These are phyloP conservation scores for Xenopus laevis DNA, from an alignment of 2,113 vertebrate species.

Conservation along the genomic window DNA sequence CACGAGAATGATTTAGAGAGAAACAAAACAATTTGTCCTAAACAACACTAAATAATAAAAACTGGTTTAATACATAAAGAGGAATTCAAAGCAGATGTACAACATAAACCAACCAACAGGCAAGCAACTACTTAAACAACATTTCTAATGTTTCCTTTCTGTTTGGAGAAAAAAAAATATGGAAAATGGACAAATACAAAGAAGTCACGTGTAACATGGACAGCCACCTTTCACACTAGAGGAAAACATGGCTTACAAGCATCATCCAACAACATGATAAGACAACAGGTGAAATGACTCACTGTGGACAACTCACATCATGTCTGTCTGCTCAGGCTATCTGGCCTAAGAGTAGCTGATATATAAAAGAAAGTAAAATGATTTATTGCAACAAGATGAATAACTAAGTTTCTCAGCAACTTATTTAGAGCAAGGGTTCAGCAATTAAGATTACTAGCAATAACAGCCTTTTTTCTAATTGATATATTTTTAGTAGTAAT, in stretches of 20 bases:
- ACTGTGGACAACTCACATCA: constrained; percentile 99
- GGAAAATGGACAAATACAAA: constrained; percentile 79
- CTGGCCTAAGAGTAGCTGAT: constrained; percentile 99
- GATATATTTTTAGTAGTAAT: constrained; percentile 54
- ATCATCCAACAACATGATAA: constrained; percentile 84
- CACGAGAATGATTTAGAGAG: constrained; percentile 66
- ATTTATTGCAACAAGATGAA: constrained; percentile 98
- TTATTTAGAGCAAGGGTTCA: constrained; percentile 98
- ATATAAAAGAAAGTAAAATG: constrained; percentile 99
- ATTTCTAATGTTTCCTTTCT: constrained; percentile 77
- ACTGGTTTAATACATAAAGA: constrained; percentile 72
- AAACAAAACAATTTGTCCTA: constrained; percentile 86
- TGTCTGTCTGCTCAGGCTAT: constrained; percentile 99
- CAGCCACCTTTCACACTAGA: constrained; percentile 94
- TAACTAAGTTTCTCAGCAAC: constrained; percentile 88
- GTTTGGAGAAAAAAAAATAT: constrained; percentile 76
- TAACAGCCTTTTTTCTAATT: constrained; percentile 71
- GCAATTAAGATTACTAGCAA: constrained; percentile 88
- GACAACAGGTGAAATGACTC: constrained; percentile 98
- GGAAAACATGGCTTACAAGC: constrained; percentile 76
- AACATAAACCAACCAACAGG: constrained; percentile 84
- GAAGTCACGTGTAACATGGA: constrained; percentile 80
- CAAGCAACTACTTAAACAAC: constrained; percentile 83
- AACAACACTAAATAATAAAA: constrained; percentile 91
- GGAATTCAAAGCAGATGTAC: constrained; percentile 72